Base-by-base conservation (phyloP, 2,888 invertebrate genomes). In the Embidobia sp. region DNA sequence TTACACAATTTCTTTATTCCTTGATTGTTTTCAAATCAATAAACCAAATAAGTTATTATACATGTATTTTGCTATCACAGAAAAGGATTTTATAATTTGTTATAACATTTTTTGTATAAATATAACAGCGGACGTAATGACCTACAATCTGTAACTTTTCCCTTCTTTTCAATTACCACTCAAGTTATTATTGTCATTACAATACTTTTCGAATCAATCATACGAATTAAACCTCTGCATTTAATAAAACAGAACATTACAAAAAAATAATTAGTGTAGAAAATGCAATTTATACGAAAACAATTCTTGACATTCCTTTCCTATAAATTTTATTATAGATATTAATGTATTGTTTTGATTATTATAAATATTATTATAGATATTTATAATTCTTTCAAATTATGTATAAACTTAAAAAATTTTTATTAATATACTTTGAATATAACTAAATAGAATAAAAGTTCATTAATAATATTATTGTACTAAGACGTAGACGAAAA, bases 11-110 rank as follows among this genome's bases (percentile, higher is more conserved):
- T 35, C 15, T 13, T 35, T 35, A 11, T 5, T 2, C 37, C 37
- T 40, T 18, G 13, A 11, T n/a, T 3, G 13, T 2, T 18, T 16
- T 40, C 2, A 10, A 8, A 5, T 13, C 3, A n/a, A 11, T 10
- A 10, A 40, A 40, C 15, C n/a, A 40, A 18, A 40, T 7, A 40
- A 35, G 3, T 67, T 26, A 7, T 27, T 51, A 19, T 66, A n/a
- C n/a, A n/a, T n/a, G n/a, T n/a, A n/a, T 27, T 35, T 29, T 40
- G 82, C 82, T 85, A 85, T 85, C 84, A 84, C 85, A 83, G 81
- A 66, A 73, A 51, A 4, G 40, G 15, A 49, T 59, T 59, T 69
- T 42, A 59, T 51, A 49, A 49, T 46, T 5, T 8, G 29, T 37
- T 48, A 18, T 63, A 44, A 33, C 31, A 19, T n/a, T 44, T 57